phyloP scores from a whole-genome alignment of 1,140 invertebrate species.

The Euura lappo region DNA sequence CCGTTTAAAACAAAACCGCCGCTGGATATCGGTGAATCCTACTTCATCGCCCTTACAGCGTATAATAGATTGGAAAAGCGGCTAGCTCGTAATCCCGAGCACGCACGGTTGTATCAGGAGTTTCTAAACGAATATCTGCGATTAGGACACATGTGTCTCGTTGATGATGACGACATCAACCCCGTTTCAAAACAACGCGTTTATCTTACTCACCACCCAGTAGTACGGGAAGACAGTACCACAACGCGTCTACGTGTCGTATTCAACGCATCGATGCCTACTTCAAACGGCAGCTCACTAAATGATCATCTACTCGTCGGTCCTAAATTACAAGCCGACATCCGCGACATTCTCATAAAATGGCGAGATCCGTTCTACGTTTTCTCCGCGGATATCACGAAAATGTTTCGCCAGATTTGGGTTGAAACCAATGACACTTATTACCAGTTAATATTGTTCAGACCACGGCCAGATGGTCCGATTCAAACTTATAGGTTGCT shows the following conservation, averaged over 20 bases:
- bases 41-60: background rate
- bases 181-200: background rate
- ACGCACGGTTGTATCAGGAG: slow-evolving; percentile 16
- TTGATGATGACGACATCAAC: background rate
- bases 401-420: slow-evolving; percentile 45
- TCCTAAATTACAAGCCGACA: slow-evolving; percentile 15
- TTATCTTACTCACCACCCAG: background rate
- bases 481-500: slow-evolving; percentile 37
- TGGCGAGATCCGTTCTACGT: slow-evolving; percentile 17
- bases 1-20: slow-evolving; percentile 8
- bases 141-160: slow-evolving; percentile 34
- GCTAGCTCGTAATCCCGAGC: background rate
- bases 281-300: slow-evolving; percentile 17
- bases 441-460: slow-evolving; percentile 46
- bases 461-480: slow-evolving; percentile 16
- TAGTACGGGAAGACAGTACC: background rate
- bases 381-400: slow-evolving; percentile 32
- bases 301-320: slow-evolving; percentile 23
- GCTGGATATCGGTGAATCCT: background rate
- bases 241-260: slow-evolving; percentile 27
- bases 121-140: slow-evolving; percentile 42
- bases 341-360: slow-evolving; percentile 12
- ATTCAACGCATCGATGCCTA: slow-evolving; percentile 20
- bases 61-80: background rate
- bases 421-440: slow-evolving; percentile 28